Evolutionary conservation across 2,888 invertebrate species (phyloP).

Genomic region (Lacanobia wlatinum): DNA sequence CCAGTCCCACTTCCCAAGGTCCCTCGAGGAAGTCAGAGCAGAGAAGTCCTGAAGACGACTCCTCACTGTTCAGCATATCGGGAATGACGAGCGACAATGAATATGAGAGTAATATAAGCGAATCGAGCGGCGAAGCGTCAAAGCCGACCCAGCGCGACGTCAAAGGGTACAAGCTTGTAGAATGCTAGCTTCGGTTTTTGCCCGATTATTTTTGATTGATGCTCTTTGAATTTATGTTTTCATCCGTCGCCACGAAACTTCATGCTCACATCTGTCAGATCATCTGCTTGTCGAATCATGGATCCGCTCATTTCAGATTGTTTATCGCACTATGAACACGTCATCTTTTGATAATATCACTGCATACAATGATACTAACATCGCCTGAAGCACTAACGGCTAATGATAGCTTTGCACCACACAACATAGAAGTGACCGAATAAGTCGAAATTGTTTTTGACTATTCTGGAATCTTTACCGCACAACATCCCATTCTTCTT

Average conservation of each 20-base stretch:
- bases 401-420: conserved; percentile 59
- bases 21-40: conserved; percentile 88
- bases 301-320: conserved; percentile 47
- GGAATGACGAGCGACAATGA: conserved; percentile 91
- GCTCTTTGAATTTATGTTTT: conserved; percentile 78
- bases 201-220: conserved; percentile 83
- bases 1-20: conserved; percentile 87
- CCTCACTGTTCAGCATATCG: conserved; percentile 90
- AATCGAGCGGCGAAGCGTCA: conserved; percentile 88
- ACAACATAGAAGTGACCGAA: conserved; percentile 38
- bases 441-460: conserved; percentile 39
- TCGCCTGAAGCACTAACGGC: conserved; percentile 53
- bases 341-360: conserved; percentile 52
- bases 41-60: conserved; percentile 90
- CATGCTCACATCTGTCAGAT: conserved; percentile 50
- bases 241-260: conserved; percentile 57
- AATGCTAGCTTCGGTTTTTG: conserved; percentile 87
- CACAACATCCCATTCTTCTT: conserved; percentile 43
- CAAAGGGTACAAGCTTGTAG: conserved; percentile 89
- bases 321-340: conserved; percentile 53
- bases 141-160: conserved; percentile 87
- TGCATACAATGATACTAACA: conserved; percentile 55
- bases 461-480: conserved; percentile 47
- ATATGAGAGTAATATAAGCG: conserved; percentile 90
- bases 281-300: conserved; percentile 67